Percentiles rank a stretch among this genome's conserved stretches.
phyloP scores from a whole-genome alignment of 2,113 vertebrate species.

The Myiagra hebetior region DNA sequence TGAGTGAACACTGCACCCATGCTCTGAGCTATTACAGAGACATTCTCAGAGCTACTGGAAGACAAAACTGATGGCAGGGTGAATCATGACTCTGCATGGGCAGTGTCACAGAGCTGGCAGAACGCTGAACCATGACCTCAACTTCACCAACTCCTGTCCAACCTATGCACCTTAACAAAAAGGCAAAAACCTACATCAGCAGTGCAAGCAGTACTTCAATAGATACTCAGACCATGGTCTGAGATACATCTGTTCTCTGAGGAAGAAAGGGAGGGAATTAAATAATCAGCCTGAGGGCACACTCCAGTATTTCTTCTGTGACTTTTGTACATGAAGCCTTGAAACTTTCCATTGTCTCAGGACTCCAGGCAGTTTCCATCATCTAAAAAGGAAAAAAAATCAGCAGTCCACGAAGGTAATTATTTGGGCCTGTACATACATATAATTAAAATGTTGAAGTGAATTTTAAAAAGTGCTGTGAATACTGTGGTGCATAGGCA shows the following conservation, averaged over 20 bases:
- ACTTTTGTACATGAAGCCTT: background rate
- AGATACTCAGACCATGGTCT: background rate
- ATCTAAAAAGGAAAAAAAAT: background rate
- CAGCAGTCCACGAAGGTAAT: fast-evolving
- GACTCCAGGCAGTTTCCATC: background rate
- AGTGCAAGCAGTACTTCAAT: background rate
- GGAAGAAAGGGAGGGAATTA: background rate
- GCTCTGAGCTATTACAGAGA: background rate
- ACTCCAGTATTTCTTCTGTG: background rate
- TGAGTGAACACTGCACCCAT: background rate
- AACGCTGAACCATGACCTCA: background rate
- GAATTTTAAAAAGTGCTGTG: background rate
- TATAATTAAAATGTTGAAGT: background rate
- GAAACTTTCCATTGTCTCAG: background rate
- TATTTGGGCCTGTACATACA: background rate
- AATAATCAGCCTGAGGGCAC: background rate
- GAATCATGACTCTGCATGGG: background rate
- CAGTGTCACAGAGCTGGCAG: background rate
- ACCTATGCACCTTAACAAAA: background rate
- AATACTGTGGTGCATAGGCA: background rate
- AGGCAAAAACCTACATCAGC: background rate
- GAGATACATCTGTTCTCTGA: background rate
- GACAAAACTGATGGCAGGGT: background rate
- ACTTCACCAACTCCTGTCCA: background rate
- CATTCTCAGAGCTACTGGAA: background rate